Evolutionary conservation across 2,888 invertebrate species (phyloP).

Genomic region (Oscheius sp.): DNA sequence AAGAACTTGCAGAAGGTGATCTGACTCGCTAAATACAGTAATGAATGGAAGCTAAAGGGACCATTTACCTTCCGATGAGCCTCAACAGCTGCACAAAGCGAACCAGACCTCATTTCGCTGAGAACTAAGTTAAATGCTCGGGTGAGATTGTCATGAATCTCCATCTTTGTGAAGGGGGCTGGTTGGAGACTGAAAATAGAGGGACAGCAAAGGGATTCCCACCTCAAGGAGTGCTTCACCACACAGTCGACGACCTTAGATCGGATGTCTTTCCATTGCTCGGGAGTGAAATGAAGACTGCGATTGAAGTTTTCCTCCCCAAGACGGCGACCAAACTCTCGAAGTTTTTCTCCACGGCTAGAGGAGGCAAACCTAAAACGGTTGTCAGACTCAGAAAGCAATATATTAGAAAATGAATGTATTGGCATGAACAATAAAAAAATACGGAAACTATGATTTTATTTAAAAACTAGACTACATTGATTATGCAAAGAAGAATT

Average conservation of each 20-base stretch:
- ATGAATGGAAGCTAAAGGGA: background rate
- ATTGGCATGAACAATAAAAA: no score
- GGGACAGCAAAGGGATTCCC: background rate
- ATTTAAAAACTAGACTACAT: no score
- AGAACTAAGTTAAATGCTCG: constrained; percentile 66
- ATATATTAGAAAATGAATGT: no score
- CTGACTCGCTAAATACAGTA: background rate
- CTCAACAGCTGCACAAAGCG: constrained; percentile 61
- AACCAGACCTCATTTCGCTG: constrained; percentile 64
- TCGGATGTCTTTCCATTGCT: constrained; percentile 64
- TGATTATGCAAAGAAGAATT: no score
- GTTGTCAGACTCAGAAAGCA: no score
- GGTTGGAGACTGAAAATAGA: constrained; percentile 20
- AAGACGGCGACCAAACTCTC: constrained; percentile 32
- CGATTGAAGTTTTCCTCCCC: constrained; percentile 44
- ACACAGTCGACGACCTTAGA: constrained; percentile 45
- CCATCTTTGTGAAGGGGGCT: constrained; percentile 23
- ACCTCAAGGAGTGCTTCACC: constrained; percentile 34
- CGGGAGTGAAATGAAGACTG: constrained; percentile 55
- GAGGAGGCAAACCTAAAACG: constrained; percentile 20
- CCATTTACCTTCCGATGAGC: constrained; percentile 31
- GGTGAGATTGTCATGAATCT: constrained; percentile 53
- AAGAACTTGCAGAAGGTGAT: constrained; percentile 11
- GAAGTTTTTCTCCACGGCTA: constrained; percentile 24
- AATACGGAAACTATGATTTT: no score